Percentiles rank a stretch among this genome's conserved stretches.
Evolutionary conservation across 2,797 vertebrate species (phyloP).

Genomic region (Silurus lanzhouensis): DNA sequence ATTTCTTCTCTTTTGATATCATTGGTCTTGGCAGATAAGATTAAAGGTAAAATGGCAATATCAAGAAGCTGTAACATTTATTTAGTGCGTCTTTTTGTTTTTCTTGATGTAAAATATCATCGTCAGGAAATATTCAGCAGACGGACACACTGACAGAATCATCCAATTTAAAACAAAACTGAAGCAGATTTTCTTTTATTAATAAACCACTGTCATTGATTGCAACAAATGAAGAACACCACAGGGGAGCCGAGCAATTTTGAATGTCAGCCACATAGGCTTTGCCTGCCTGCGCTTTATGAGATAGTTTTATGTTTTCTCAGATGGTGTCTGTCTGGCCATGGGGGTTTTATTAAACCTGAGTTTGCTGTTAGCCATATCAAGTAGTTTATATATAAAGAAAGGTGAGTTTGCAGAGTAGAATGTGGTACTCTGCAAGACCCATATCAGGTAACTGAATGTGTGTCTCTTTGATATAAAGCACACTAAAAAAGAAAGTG

Average conservation of each 20-base stretch:
- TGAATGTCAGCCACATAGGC: conserved; percentile 52
- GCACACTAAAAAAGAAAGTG: neutral
- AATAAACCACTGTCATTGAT: conserved; percentile 35
- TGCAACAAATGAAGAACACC: conserved; percentile 38
- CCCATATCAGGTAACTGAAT: conserved; percentile 11
- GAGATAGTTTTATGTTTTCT: conserved; percentile 46
- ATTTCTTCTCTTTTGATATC: neutral
- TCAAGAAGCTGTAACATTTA: neutral
- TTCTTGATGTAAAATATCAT: neutral
- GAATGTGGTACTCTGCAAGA: conserved; percentile 14
- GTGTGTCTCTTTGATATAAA: conserved; percentile 31
- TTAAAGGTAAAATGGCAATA: neutral
- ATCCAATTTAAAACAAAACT: conserved; percentile 35
- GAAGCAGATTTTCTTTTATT: conserved; percentile 34
- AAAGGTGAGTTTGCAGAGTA: conserved; percentile 14
- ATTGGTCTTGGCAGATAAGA: conserved; percentile 4
- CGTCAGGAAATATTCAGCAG: conserved; percentile 13
- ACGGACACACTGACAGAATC: conserved; percentile 15
- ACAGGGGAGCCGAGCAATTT: conserved; percentile 40
- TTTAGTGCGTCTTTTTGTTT: neutral
- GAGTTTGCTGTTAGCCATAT: conserved; percentile 19
- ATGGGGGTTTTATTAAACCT: conserved; percentile 38
- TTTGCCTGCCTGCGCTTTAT: conserved; percentile 45
- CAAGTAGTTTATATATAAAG: conserved; percentile 23
- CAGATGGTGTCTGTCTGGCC: conserved; percentile 41